Evolutionary conservation across 2,888 invertebrate species (phyloP).

Genomic region (Caenorhabditis uteleia): DNA sequence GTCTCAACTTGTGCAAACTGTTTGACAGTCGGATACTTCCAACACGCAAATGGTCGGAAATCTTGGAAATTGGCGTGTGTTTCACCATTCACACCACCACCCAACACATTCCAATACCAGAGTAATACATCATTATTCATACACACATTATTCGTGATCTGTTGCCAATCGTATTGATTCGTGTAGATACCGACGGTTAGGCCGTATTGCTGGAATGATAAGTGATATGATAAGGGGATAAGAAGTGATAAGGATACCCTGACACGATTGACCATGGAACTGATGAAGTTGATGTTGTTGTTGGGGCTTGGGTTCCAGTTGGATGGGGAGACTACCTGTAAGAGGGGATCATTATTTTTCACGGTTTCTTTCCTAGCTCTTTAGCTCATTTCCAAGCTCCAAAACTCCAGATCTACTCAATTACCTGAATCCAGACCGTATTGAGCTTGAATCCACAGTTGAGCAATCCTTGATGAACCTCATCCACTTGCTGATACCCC

Average conservation of each 20-base stretch:
- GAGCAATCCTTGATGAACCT: slow-evolving; percentile 45
- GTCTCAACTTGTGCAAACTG: slow-evolving; percentile 51
- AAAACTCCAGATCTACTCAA: no score
- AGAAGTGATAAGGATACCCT: slow-evolving; percentile 20
- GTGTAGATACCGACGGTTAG: slow-evolving; percentile 54
- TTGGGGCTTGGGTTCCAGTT: slow-evolving; percentile 42
- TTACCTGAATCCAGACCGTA: slow-evolving; percentile 52
- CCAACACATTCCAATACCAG: slow-evolving; percentile 54
- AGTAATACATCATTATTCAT: slow-evolving; percentile 33
- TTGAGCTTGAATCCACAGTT: slow-evolving; percentile 43
- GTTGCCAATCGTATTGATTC: slow-evolving; percentile 49
- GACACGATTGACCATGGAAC: slow-evolving; percentile 37
- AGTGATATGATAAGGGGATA: not conserved
- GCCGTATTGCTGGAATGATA: slow-evolving; percentile 44
- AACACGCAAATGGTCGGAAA: slow-evolving; percentile 51
- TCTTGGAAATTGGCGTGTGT: slow-evolving; percentile 46
- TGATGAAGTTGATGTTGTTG: slow-evolving; percentile 50
- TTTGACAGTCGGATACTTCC: slow-evolving; percentile 44
- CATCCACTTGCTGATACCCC: slow-evolving; percentile 48
- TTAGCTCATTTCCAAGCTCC: no score
- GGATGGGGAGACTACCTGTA: slow-evolving; percentile 55
- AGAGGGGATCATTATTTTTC: no score
- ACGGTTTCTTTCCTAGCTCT: no score
- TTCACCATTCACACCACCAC: slow-evolving; percentile 45
- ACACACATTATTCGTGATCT: slow-evolving; percentile 43